These are phyloP conservation scores for Leiothrix lutea DNA, from an alignment of 2,113 vertebrate species.

Conservation along the genomic window DNA sequence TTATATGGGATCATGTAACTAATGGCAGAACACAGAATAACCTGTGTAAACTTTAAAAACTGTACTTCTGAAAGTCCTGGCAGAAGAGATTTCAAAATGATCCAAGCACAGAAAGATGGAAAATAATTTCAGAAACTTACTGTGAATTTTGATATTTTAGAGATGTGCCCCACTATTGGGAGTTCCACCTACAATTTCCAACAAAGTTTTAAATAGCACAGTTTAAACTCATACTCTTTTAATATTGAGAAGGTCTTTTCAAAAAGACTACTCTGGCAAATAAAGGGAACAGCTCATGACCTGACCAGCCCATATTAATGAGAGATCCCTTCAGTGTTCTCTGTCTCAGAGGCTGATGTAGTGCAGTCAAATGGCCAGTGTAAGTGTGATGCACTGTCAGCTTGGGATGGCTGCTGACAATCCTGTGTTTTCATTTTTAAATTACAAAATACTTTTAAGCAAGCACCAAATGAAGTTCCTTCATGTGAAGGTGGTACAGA, in stretches of 20 bases:
- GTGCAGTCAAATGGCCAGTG: accelerated
- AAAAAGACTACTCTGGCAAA: background rate
- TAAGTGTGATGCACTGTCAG: background rate
- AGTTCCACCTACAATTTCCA: background rate
- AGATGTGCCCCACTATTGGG: background rate
- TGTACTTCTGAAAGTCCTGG: background rate
- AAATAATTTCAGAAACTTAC: background rate
- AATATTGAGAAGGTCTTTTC: background rate
- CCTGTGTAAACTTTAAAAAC: background rate
- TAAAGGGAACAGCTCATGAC: background rate
- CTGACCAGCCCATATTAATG: background rate
- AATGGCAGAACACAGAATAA: background rate
- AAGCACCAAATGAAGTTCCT: background rate
- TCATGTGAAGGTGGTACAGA: background rate
- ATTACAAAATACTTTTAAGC: background rate
- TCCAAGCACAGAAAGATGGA: background rate
- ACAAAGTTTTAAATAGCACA: background rate
- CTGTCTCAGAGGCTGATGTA: background rate
- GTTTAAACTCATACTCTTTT: background rate
- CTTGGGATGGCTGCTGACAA: background rate
- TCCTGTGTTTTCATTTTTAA: background rate
- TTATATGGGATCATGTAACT: background rate
- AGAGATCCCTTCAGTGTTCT: background rate
- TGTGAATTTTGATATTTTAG: background rate
- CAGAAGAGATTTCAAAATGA: background rate